These are phyloP conservation scores for Pocillopora grandis DNA, from an alignment of 92 coral and sea anemone genomes.

Conservation along the genomic window DNA sequence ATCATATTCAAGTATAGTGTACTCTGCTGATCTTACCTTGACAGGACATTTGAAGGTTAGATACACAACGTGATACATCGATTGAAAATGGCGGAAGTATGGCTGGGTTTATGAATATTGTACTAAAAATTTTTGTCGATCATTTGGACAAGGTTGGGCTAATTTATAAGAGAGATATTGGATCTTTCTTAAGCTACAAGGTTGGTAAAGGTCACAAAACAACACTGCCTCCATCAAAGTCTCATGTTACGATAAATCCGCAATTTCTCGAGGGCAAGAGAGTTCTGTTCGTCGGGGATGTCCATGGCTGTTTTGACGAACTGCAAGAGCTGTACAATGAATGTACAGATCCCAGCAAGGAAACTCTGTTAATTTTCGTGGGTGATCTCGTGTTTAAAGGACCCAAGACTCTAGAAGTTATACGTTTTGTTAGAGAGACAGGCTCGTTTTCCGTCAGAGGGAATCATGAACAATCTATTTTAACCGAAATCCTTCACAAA, in stretches of 20 bases:
- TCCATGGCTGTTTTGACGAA: constrained; percentile 75
- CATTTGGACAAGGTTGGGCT: constrained; percentile 33
- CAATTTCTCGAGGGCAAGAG: constrained; percentile 31
- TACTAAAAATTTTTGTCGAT: constrained; percentile 27
- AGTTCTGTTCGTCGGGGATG: constrained; percentile 69
- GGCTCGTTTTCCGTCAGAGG: constrained; percentile 76
- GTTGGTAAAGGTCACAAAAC: constrained; percentile 51
- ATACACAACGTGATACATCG: background rate
- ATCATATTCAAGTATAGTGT: too few relatives aligned
- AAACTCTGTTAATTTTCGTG: constrained; percentile 50
- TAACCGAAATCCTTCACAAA: constrained; percentile 48
- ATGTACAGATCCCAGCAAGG: constrained; percentile 44
- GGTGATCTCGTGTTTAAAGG: constrained; percentile 81
- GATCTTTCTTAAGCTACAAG: constrained; percentile 26
- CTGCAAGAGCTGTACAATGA: constrained; percentile 53
- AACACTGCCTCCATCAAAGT: constrained; percentile 60
- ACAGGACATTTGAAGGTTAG: background rate
- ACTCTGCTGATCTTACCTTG: background rate
- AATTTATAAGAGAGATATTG: constrained; percentile 27
- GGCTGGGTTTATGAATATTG: constrained; percentile 6
- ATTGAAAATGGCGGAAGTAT: constrained; percentile 1
- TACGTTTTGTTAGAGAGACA: constrained; percentile 56
- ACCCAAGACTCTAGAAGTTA: constrained; percentile 66
- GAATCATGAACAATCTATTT: constrained; percentile 71
- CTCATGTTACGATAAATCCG: constrained; percentile 25